Percentiles rank a stretch among this genome's conserved stretches.
Conservation (phyloP, 2,797 vertebrate genomes). For the Sardinella longiceps region DNA sequence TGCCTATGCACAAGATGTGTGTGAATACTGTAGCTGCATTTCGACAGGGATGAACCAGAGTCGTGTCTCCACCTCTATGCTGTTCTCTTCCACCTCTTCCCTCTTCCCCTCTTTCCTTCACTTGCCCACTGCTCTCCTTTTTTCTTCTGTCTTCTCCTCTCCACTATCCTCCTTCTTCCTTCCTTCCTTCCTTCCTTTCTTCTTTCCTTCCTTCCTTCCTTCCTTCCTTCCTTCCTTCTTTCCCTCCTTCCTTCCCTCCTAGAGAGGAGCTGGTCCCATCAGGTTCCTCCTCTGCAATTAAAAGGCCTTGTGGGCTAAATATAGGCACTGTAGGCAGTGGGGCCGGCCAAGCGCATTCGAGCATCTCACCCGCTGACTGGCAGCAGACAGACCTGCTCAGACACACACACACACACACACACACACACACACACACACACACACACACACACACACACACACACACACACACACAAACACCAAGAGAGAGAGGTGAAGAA, state of each 20-base stretch:
- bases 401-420: neutral
- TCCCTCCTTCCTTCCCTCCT: neutral
- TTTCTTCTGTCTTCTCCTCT: neutral
- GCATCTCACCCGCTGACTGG: neutral
- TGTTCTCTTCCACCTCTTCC: neutral
- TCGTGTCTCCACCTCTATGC: neutral
- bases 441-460: neutral
- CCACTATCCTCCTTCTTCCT: neutral
- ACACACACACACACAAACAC: neutral
- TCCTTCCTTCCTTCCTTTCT: conserved; percentile 8
- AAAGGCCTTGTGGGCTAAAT: neutral
- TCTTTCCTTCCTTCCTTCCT: neutral
- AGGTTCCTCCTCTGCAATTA: neutral
- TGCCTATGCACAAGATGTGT: neutral
- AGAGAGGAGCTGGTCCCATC: neutral
- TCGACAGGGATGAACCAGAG: neutral
- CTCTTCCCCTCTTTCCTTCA: too few species aligned
- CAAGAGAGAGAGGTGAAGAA: neutral
- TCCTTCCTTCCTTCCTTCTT: neutral
- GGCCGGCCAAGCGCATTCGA: neutral
- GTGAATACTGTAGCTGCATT: neutral
- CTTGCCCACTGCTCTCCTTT: neutral
- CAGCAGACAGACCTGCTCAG: neutral
- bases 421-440: neutral
- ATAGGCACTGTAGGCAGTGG: neutral